Evolutionary conservation across 2,113 vertebrate species (phyloP).

Genomic region (Formicarius rufipectus): DNA sequence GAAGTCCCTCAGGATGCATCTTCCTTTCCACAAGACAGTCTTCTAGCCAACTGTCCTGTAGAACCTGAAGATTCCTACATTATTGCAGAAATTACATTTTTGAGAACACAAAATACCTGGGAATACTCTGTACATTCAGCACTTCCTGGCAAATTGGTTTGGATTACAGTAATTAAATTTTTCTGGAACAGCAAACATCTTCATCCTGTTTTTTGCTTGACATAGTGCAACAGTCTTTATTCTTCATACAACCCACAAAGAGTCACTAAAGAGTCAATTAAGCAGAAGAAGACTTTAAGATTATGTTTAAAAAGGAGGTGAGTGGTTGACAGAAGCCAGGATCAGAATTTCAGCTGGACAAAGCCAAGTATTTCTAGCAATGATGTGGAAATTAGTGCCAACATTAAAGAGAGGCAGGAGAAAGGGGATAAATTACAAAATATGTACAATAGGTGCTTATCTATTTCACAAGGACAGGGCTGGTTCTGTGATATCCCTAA

Average conservation of each 20-base stretch:
- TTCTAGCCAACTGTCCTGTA: neutral
- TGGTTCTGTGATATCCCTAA: constrained; percentile 36
- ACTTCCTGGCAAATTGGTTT: neutral
- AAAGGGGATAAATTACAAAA: neutral
- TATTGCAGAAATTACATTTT: neutral
- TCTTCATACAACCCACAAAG: neutral
- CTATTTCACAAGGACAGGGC: neutral
- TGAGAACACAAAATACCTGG: neutral
- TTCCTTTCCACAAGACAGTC: neutral
- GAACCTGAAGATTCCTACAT: neutral
- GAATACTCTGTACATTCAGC: neutral
- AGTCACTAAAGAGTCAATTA: neutral
- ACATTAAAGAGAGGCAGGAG: neutral
- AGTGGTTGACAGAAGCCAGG: neutral
- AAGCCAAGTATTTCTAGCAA: neutral
- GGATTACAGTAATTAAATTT: neutral
- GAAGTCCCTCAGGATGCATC: neutral
- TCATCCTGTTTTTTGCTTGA: neutral
- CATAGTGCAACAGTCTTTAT: neutral
- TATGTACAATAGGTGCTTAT: neutral
- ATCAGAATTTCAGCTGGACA: neutral
- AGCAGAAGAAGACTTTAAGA: neutral
- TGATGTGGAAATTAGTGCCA: neutral
- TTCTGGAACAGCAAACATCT: neutral
- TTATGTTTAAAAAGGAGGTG: neutral